Base-by-base conservation (phyloP, 2,113 vertebrate species). In the Promerops cafer region DNA sequence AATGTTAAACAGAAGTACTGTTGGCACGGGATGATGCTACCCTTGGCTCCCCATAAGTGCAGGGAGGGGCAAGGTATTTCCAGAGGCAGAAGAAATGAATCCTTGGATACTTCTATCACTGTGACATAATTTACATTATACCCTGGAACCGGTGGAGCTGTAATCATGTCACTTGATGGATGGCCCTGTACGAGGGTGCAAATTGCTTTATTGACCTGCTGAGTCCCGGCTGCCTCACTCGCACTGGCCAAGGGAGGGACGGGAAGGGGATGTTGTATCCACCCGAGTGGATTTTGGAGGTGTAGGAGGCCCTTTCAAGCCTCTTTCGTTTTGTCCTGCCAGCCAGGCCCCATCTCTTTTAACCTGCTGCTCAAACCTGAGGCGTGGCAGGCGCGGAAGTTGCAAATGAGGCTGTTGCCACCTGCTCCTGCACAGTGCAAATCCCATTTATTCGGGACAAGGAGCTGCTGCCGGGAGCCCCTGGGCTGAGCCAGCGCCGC, bases 321-420 rank as follows among this genome's bases (percentile, higher is more conserved):
- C 56, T 17, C 4, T 44, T 96, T 39, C 30, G 17, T 94, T 95
- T 53, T 11, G 45, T 45, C 30, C 87, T 16, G 12, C 28, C 11
- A 2, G 44, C n/a, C 4, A 4, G 78, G 28, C 52, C 56, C 56
- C 65, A 0, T n/a, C 56, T 19, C 60, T 39, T 16, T 37, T 15
- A 50, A 49, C 13, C 20, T 65, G 37, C n/a, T 2, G 14, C 11
- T 61, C 30, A 60, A 71, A 66, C 33, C 26, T 6, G 13, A 42
- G 14, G 42, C 14, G 44, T 18, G 94, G 95, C 89, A 94, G 83
- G 88, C 94, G 89, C 70, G 18, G 90, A 42, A 74, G 87, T 59
- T 89, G 88, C 93, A 91, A 95, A 96, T 80, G 94, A 97, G 78
- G 71, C 85, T 26, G 82, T 71, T 18, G 53, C 77, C 92, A 84